A percentile compares a stretch with the other conserved stretches of the same genome.
These are phyloP conservation scores for Tetramorium alpestre DNA, from an alignment of 1,140 invertebrate species.

Conservation along the genomic window DNA sequence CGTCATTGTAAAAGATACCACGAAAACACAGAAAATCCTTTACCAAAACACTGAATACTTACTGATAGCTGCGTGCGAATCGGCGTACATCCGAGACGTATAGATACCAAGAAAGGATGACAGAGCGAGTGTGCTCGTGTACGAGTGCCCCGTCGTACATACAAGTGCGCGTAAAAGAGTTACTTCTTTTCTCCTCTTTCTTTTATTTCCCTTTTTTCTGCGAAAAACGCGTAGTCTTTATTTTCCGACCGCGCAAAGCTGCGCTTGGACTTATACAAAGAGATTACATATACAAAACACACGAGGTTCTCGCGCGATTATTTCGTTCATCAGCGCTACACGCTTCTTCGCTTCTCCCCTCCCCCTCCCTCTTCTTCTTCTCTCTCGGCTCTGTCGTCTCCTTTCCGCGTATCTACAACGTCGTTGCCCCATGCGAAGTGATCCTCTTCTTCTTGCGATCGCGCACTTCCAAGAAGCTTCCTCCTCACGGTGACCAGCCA, in stretches of 20 bases:
- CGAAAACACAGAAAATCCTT: not conserved
- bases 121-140: not conserved
- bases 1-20: not conserved
- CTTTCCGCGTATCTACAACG: constrained; percentile 58
- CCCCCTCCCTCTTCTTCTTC: not conserved
- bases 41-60: not conserved
- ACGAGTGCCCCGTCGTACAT: not conserved
- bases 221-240: constrained; percentile 71
- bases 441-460: constrained; percentile 40
- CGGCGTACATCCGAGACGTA: too few species aligned
- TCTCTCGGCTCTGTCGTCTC: not conserved
- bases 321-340: constrained; percentile 19
- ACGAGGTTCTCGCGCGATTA: constrained; percentile 47
- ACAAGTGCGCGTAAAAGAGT: not conserved
- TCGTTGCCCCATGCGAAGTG: constrained; percentile 3
- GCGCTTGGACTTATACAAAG: constrained; percentile 71
- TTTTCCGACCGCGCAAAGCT: constrained; percentile 63
- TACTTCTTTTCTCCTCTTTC: constrained; percentile 10
- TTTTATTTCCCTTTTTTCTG: constrained; percentile 53
- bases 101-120: not conserved
- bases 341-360: not conserved
- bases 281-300: constrained; percentile 76
- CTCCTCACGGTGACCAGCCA: not conserved
- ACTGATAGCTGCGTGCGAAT: not conserved
- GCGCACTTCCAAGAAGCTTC: constrained; percentile 35